Evolutionary conservation across 2,888 invertebrate genomes (phyloP).

Genomic region (Heterodera filipjevi): DNA sequence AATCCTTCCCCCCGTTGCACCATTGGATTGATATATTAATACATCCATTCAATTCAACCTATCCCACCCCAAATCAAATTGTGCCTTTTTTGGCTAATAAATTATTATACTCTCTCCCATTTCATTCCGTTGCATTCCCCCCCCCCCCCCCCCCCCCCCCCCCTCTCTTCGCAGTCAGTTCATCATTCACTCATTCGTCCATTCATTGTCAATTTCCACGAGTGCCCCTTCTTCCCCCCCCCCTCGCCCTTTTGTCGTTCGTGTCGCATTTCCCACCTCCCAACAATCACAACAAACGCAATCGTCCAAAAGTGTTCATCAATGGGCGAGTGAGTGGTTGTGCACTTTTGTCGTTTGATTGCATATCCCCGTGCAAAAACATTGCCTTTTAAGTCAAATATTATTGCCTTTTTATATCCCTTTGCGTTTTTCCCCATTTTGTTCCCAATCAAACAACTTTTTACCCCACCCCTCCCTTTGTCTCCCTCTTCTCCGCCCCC

Average conservation of each 20-base stretch:
- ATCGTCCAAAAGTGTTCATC: neutral
- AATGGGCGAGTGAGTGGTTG: neutral
- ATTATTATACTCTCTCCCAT: neutral
- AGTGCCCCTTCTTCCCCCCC: neutral
- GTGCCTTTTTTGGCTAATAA: neutral
- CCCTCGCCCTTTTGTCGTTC: neutral
- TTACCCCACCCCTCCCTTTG: no score
- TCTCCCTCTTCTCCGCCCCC: neutral
- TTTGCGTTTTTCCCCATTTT: neutral
- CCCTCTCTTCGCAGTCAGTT: neutral
- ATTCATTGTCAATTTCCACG: neutral
- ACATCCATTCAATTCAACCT: no score
- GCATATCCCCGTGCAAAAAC: no score
- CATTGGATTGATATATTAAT: no score
- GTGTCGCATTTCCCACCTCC: neutral
- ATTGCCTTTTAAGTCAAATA: neutral
- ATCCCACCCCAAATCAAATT: neutral
- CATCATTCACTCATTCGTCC: neutral
- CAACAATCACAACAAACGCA: neutral
- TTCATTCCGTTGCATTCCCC: neutral
- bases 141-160: neutral
- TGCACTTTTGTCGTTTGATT: no score
- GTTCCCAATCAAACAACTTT: neutral
- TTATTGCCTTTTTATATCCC: neutral
- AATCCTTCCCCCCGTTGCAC: no score